These are phyloP conservation scores for Chaetodon trifasciatus DNA, from an alignment of 2,797 vertebrate genomes.

Conservation along the genomic window DNA sequence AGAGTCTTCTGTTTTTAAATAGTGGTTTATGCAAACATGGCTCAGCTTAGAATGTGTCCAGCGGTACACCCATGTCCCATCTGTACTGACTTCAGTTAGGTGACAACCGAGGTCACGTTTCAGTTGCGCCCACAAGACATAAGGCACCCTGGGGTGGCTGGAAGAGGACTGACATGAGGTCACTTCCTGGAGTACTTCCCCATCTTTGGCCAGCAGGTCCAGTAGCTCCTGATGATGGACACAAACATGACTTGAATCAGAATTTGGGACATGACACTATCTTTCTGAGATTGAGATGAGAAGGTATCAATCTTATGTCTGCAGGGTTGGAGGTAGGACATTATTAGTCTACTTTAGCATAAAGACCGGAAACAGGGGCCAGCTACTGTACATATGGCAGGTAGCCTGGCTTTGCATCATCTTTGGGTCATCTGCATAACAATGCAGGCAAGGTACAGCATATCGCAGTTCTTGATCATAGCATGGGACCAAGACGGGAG, in stretches of 20 bases:
- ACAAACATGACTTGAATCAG: not conserved
- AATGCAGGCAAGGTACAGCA: not conserved
- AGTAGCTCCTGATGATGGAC: conserved; percentile 71
- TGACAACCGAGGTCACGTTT: conserved; percentile 70
- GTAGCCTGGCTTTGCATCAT: too few species aligned
- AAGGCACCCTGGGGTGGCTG: conserved; percentile 66
- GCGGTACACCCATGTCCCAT: conserved; percentile 79
- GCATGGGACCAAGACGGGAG: not conserved
- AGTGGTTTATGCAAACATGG: conserved; percentile 61
- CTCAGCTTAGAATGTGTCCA: conserved; percentile 77
- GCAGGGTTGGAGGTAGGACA: not conserved
- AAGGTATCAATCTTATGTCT: not conserved
- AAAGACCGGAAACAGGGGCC: not conserved
- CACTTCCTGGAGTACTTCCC: conserved; percentile 75
- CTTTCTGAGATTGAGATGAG: not conserved
- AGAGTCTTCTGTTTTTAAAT: conserved; percentile 73
- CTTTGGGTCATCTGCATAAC: not conserved
- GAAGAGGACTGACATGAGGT: conserved; percentile 43
- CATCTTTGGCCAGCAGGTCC: conserved; percentile 76
- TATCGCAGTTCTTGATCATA: not conserved
- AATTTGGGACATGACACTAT: not conserved
- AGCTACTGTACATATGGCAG: too few species aligned
- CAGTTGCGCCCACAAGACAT: conserved; percentile 74
- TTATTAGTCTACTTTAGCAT: not conserved
- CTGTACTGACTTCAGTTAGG: conserved; percentile 77